Evolutionary conservation across 2,888 invertebrate species (phyloP), one percentile per base, ranked within the genome.

Genomic region (Heteromurus nitidus): DNA sequence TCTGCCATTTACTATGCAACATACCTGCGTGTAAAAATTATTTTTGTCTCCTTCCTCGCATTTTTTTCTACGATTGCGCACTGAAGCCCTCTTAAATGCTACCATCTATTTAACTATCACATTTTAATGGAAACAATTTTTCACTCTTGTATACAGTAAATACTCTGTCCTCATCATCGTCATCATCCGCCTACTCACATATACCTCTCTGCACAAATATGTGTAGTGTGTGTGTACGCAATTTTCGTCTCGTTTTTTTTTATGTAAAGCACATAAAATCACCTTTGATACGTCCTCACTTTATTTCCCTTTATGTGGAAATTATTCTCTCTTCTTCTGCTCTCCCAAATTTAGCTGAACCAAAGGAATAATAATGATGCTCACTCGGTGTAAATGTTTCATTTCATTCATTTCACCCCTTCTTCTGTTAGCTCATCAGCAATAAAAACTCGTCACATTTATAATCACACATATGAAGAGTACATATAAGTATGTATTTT

Each of bases 391-490:
- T 3, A 7, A 47, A 9, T 47, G 55, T 55, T 55, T 36, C 36
- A 9, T 24, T 42, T 60, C 60, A 60, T 55, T 60, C 60, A 60
- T 44, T 60, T 75, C 55, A 50, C 55, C 50, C 68, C 36, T 65
- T 65, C 65, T 30, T 68, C 50, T 50, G 47, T 44, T 44, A 50
- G 28, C 47, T 42, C 50, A 44, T 26, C 47, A 68, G n/a, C 16
- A 68, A 36, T 24, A 68, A 68, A 68, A 76, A 36, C 69, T 70
- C 62, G 77, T 77, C 77, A 70, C 77, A 77, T 77, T 77, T 77
- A 77, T 77, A 77, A 77, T 77, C 77, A 60, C 68, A 55, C 55
- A n/a, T n/a, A n/a, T n/a, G n/a, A n/a, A n/a, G n/a, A n/a, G n/a
- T n/a, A n/a, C n/a, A n/a, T n/a, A n/a, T n/a, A n/a, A n/a, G n/a